phyloP scores from a whole-genome alignment of 1,140 invertebrate species.

The Anagrus nilaparvatae region DNA sequence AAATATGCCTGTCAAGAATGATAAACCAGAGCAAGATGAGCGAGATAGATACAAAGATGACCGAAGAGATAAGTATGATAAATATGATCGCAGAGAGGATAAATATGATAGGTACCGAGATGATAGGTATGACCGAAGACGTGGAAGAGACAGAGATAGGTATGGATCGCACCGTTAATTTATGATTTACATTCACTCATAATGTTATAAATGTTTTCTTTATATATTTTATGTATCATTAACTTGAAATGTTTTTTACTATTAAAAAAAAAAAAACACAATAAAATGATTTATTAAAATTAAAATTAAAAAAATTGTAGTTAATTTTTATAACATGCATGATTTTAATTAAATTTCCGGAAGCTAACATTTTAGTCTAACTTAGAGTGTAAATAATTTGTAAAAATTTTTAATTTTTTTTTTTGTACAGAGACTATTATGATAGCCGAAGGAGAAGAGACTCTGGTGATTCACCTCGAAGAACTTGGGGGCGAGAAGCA shows the following conservation, averaged over 20 bases:
- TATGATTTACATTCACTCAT: too few species aligned
- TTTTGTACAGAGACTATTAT: conserved; percentile 32
- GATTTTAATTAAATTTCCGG: too few species aligned
- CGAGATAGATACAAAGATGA: conserved; percentile 24
- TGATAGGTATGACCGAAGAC: conserved; percentile 28
- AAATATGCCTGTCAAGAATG: conserved; percentile 34
- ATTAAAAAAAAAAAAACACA: background rate
- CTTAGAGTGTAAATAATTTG: too few species aligned
- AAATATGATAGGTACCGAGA: conserved; percentile 32
- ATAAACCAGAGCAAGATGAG: conserved; percentile 25
- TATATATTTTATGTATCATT: background rate
- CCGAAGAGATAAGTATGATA: conserved; percentile 27
- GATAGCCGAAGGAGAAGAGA: conserved; percentile 33
- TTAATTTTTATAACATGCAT: too few species aligned
- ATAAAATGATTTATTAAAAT: too few species aligned
- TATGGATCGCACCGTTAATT: conserved; percentile 21
- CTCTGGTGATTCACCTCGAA: conserved; percentile 33
- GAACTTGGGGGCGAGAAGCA: conserved; percentile 33
- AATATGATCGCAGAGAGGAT: conserved; percentile 36
- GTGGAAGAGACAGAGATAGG: conserved; percentile 28
- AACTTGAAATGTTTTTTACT: background rate
- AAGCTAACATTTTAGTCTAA: too few species aligned
- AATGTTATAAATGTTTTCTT: background rate
- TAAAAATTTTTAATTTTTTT: too few species aligned
- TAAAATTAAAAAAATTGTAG: too few species aligned